Base-by-base conservation (phyloP, 2,797 vertebrate genomes). In the Cichlasoma orientale region DNA sequence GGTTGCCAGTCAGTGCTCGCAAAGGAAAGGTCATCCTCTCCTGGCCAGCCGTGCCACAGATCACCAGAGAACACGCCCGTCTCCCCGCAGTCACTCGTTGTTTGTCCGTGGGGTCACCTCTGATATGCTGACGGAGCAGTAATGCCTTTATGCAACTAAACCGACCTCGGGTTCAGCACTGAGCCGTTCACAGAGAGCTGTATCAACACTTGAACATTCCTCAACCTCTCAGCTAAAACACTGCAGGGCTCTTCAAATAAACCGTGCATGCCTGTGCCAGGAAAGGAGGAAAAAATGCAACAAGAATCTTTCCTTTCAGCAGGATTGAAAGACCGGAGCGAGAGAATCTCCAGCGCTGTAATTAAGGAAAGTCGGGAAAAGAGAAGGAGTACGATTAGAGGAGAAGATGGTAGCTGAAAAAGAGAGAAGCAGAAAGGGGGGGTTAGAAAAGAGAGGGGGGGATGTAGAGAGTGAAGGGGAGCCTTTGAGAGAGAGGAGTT, bases 191-290 rank as follows among this genome's bases (percentile, higher is more conserved):
- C 78, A 9, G 53, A 72, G 84, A 80, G 75, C 84, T 91, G 77
- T 77, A 89, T 93, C 92, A 92, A 92, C 93, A 91, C 86, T 59
- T 50, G 59, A 79, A 93, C 90, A 88, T 91, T 91, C 90, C 84
- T 90, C 84, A 85, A 72, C 79, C 91, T 90, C 78, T 55, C 68
- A 76, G 81, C 85, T 86, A 82, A 82, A 90, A 84, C 82, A 83
- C 88, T 77, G 66, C 87, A 75, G 79, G 78, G 71, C 82, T 85
- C 87, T 80, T 85, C 91, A 94, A 94, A 94, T 92, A 93, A 93
- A 93, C 87, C 71, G 16, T 4, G 9, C 44, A 25, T 33, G 72
- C 69, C 83, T 57, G 79, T 79, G 90, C 88, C 90, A 92, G 75
- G 73, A 56, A 79, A 68, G 36, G 59, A 74, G 74, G 31, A 77